Base-by-base conservation (phyloP, 2,113 vertebrate species). In the Sciurus niger region DNA sequence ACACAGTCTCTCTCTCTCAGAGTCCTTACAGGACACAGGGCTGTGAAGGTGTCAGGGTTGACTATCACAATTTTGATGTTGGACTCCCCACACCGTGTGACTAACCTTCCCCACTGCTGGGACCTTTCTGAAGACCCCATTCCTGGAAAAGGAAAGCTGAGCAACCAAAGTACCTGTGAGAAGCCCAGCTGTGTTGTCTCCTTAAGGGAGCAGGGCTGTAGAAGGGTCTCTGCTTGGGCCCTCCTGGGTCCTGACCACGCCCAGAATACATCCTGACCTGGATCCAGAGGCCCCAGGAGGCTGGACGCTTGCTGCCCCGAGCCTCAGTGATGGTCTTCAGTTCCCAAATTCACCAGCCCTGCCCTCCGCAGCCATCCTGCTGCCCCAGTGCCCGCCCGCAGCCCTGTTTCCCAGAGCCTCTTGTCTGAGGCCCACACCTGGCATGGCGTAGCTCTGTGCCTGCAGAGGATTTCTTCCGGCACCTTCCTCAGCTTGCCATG, bases 321-420 rank as follows among this genome's bases (percentile, higher is more conserved):
- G 55, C n/a, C 37, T 51, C 30, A 8, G 3, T 14, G 32, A 7
- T 34, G 4, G 0, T 70, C 84, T n/a, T 37, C 28, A 9, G 60
- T 0, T 13, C 58, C 6, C 34, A 14, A 1, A 51, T 24, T 10
- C 9, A 5, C 51, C 24, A 37, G 60, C 37, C 48, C 78, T 12
- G 32, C 7, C 43, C 8, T 10, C 8, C 79, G 11, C 72, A 0
- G 5, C 0, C 10, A 46, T 46, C 51, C 48, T 1, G 0, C 0
- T 1, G 16, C 18, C 60, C 14, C 6, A 0, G 46, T 1, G 24
- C 22, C 10, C 53, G 16, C 4, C 40, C 1, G 6, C 32, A 60
- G 58, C 53, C 28, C 12, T 0, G n/a, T 53, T 40, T 53, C 70
- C 43, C 14, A n/a, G 51, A 43, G 37, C 30, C 25, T 32, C 43